Conservation (phyloP, 2,888 invertebrate genomes). For the Eumacrocentrus americanus region DNA sequence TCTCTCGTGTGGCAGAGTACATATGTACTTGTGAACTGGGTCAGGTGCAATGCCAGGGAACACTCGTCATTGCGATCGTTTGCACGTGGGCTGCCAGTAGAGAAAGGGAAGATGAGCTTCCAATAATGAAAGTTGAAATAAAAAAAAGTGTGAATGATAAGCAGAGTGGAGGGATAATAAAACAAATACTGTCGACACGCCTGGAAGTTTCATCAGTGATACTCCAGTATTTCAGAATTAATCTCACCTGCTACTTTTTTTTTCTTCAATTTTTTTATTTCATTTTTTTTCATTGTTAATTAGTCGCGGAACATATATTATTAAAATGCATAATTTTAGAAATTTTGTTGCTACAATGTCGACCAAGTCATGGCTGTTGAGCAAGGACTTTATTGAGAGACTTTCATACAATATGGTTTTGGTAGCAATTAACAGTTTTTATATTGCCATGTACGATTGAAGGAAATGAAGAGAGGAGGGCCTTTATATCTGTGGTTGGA, state of each 20-base stretch:
- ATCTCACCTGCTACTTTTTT: not conserved
- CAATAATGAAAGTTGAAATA: slow-evolving; percentile 24
- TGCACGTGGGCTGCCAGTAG: too few relatives aligned
- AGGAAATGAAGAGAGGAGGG: not conserved
- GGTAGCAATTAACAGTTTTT: slow-evolving; percentile 7
- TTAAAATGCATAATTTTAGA: not conserved
- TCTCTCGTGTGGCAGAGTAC: slow-evolving; percentile 21
- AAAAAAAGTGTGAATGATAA: not conserved
- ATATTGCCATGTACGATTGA: too few relatives aligned
- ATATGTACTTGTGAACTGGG: slow-evolving; percentile 42
- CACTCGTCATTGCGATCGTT: not conserved
- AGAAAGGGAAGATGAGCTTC: slow-evolving; percentile 17
- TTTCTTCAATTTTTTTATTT: not conserved
- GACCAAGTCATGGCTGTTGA: not conserved
- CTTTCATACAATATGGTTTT: not conserved
- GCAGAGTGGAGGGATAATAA: not conserved
- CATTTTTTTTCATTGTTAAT: not conserved
- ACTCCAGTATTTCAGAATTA: not conserved
- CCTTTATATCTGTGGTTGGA: not conserved
- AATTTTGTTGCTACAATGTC: not conserved
- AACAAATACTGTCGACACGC: not conserved
- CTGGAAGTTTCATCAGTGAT: not conserved
- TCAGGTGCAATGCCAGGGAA: slow-evolving; percentile 39
- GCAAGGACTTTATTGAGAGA: not conserved
- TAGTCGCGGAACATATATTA: not conserved